phyloP scores from a whole-genome alignment of 2,113 vertebrate species.

The Scophthalmus maximus region DNA sequence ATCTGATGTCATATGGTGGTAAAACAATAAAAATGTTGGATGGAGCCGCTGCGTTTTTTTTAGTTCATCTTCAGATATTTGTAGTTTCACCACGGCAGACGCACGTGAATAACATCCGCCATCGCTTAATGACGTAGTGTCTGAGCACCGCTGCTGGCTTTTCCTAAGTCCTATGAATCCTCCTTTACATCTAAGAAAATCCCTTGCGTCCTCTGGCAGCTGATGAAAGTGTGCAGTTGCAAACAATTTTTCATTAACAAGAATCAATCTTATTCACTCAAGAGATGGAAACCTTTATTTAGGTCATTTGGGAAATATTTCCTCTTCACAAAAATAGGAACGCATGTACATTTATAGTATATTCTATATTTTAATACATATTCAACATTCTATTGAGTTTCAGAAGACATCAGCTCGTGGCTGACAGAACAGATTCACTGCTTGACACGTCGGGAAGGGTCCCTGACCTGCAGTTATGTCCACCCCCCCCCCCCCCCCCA shows the following conservation, averaged over 20 bases:
- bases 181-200: too few species aligned
- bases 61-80: too few species aligned
- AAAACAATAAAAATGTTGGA: too few species aligned
- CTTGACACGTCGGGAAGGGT: conserved; percentile 60
- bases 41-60: too few species aligned
- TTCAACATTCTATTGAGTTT: conserved; percentile 48
- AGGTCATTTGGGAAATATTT: conserved; percentile 75
- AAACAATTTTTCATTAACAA: conserved; percentile 2
- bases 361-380: conserved; percentile 66
- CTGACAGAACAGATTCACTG: conserved; percentile 37
- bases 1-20: too few species aligned
- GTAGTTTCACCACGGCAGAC: too few species aligned
- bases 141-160: too few species aligned
- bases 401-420: conserved; percentile 52
- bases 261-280: conserved; percentile 45
- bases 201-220: not conserved
- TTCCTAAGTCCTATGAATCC: too few species aligned
- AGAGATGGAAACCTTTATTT: conserved; percentile 71
- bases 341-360: conserved; percentile 71
- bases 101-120: too few species aligned
- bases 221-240: not conserved
- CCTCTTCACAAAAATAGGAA: conserved; percentile 80
- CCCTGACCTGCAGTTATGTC: conserved; percentile 71
- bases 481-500: conserved; percentile 53
- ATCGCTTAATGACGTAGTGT: too few species aligned